Base-by-base conservation (phyloP, 1,140 invertebrate species). In the Brachionus asplanchnoidis region DNA sequence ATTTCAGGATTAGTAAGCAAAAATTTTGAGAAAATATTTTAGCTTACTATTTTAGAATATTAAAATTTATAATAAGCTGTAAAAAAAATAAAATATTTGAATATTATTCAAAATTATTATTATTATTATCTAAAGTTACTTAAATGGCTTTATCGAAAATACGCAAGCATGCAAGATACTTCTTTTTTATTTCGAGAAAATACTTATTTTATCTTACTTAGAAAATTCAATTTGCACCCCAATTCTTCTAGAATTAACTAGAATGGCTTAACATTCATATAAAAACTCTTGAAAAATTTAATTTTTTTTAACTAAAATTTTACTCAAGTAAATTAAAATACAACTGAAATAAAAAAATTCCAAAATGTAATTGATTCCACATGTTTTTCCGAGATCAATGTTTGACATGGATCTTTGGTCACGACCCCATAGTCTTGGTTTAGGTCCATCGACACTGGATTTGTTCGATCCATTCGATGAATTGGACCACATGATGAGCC, bases 401-500 rank as follows among this genome's bases (percentile, higher is more conserved):
- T 78, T 78, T 53, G 73, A 78, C 73, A 78, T 78, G 73, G 73
- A 78, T 53, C 14, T 46, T 26, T 78, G 73, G 73, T 32, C 46
- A 1, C 26, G 46, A 44, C 73, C 73, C 23, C 11, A 40, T 20
- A 32, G 46, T 53, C 23, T 44, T 26, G 40, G 73, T 20, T 53
- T 53, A 32, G 73, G 73, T 78, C 73, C 40, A 44, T 78, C 73
- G 4, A 78, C 73, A 26, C 2, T 78, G 7, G 73, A 78, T 17
- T 53, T 78, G 17, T 75, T 75, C 70, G 70, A 75, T 46, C 70
- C 70, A 46, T 75, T 75, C 28, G 70, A 75, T 17, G 70, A 75
- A 9, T 32, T 75, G 17, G 70, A 75, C 28, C 70, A 32, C n/a
- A 32, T 75, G 17, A 75, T 75, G 17, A 8, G 17, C 17, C 17